Conservation (phyloP, 2,797 vertebrate genomes). For the Periparus ater region DNA sequence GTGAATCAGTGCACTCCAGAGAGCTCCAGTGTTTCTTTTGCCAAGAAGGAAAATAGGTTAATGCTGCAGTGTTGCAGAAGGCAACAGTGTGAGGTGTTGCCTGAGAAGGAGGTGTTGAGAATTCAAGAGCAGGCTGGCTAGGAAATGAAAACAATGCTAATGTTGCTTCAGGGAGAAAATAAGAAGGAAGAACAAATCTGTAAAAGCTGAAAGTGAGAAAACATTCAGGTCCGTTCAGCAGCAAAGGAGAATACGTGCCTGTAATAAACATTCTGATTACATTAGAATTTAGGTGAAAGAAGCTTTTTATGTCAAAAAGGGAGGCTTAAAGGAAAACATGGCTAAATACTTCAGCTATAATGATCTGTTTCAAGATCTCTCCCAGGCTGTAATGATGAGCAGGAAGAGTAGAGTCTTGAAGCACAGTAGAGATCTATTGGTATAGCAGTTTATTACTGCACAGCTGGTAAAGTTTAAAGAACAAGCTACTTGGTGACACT, state of each 20-base stretch:
- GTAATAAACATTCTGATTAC: neutral
- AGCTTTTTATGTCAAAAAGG: neutral
- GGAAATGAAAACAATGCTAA: slow-evolving; percentile 1
- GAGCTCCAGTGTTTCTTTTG: neutral
- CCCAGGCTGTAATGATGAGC: slow-evolving; percentile 18
- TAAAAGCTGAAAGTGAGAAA: neutral
- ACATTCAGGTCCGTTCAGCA: neutral
- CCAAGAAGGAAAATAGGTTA: neutral
- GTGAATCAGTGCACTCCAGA: neutral
- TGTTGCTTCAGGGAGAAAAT: slow-evolving; percentile 21
- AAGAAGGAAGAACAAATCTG: neutral
- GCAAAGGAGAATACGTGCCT: neutral
- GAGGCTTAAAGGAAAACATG: neutral
- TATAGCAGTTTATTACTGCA: slow-evolving; percentile 48
- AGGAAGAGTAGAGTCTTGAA: slow-evolving; percentile 9
- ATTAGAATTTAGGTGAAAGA: neutral
- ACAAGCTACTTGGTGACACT: slow-evolving; percentile 45
- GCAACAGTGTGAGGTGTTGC: neutral
- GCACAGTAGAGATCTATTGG: neutral
- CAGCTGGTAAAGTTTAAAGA: slow-evolving; percentile 54
- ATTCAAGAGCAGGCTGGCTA: neutral
- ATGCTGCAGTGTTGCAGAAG: neutral
- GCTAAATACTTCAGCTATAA: slow-evolving; percentile 38
- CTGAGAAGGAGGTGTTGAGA: neutral
- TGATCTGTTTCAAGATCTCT: slow-evolving; percentile 48